Evolutionary conservation across 2,113 vertebrate species (phyloP), one percentile per base, ranked within the genome.

Genomic region (Toxotes chatareus): DNA sequence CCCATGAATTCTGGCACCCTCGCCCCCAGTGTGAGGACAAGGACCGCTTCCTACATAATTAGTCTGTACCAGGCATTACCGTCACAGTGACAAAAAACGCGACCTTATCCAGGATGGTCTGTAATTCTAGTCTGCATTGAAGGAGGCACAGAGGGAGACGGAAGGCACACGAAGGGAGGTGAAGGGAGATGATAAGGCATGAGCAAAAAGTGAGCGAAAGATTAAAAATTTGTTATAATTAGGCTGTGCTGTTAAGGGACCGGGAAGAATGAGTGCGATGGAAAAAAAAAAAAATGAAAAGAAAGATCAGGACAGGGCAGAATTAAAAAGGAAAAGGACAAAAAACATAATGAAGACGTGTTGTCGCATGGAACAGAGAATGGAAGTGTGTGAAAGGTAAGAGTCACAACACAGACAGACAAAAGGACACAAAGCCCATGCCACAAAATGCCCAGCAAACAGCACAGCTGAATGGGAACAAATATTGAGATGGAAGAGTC

Each of bases 31-130:
- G 88, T 76, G 66, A 38, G 88, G 90, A 84, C 89, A 82, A 87
- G 82, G 66, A 75, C 72, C 27, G 63, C 78, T 88, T 89, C 84
- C 80, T 47, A 73, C 86, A 86, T 93, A 93, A 94, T 93, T 92
- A 92, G 91, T 88, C 87, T 89, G 88, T 87, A 88, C 72, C 82
- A 80, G 76, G 76, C 89, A 83, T 90, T 88, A 90, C 75, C 76
- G 66, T 83, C 91, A 84, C 81, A 81, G 90, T 90, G 87, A 92
- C 88, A 91, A 88, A 88, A 92, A 92, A 91, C 89, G 87, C 27
- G 38, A 92, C 90, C 92, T 92, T 88, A 91, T 89, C 89, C 84
- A 76, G 80, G 64, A 91, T 79, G 62, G 78, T 65, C 74, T 84
- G 83, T 88, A 87, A 90, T 83, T 90, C 65, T 68, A 81, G 66